Evolutionary conservation across 2,888 invertebrate genomes (phyloP), one percentile per base, ranked within the genome.

Genomic region (Lasioglossum vierecki): DNA sequence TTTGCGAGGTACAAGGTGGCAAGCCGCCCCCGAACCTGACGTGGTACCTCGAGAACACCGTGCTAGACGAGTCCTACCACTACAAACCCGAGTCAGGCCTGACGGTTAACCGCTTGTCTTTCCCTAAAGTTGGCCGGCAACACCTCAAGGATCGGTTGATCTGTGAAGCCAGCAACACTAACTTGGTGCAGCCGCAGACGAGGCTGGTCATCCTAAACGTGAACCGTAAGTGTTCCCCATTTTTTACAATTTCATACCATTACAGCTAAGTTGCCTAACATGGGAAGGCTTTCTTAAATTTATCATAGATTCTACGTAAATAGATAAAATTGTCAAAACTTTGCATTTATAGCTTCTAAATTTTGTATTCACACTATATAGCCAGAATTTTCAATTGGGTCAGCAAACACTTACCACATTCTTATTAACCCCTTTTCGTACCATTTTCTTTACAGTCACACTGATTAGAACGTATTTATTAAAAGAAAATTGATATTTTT

Each of bases 121-220:
- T 97, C 94, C 97, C 97, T 83, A 97, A 97, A 94, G 96, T 98
- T 90, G 97, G 97, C 53, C 95, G 98, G 83, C 97, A 98, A 95
- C 98, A 98, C 95, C 96, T 98, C 91, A 97, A 98, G 95, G 96
- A 97, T 83, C 96, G 98, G 92, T 97, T 98, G 93, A 97, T 98
- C 92, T 98, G 98, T 95, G 98, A 98, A 95, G 98, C 98, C 46
- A 97, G 97, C 92, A 98, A 98, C 95, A 98, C 98, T 88, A 98
- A 98, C 95, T 95, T 98, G 91, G 97, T 97, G 70, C 97, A 97
- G 76, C 97, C 98, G 15, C 97, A 97, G 93, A 97, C 97, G 91
- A 97, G 97, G 95, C 96, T 97, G 89, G 96, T 98, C 92, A 97
- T 98, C 91, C 96, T 98, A 94, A 97, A 98, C 95, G 96, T 98